A percentile compares a stretch with the other conserved stretches of the same genome.
phyloP scores from a whole-genome alignment of 2,797 vertebrate species.

The Urophycis tenuis region DNA sequence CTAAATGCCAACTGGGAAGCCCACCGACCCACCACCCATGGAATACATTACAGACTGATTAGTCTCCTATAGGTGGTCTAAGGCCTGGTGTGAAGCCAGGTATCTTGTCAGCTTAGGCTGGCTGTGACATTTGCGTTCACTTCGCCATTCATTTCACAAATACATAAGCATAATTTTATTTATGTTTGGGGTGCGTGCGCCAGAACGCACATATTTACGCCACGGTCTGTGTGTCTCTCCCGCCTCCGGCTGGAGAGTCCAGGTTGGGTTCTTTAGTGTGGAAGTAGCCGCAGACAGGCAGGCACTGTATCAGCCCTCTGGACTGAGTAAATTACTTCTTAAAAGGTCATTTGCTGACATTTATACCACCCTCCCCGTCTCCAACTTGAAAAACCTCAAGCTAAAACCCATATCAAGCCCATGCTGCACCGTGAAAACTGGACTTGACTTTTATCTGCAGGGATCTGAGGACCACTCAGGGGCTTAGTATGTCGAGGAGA shows the following conservation, averaged over 20 bases:
- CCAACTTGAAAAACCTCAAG: conserved; percentile 11
- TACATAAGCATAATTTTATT: background rate
- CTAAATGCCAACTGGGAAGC: background rate
- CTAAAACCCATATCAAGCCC: conserved; percentile 57
- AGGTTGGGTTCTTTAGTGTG: conserved; percentile 26
- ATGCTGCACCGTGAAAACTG: conserved; percentile 46
- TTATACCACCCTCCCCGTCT: conserved; percentile 43
- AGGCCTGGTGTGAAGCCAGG: background rate
- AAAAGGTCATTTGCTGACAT: conserved; percentile 76
- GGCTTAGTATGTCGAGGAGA: background rate
- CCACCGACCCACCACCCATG: background rate
- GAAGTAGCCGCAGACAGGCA: conserved; percentile 38
- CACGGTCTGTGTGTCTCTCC: background rate
- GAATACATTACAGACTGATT: background rate
- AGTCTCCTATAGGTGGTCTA: background rate
- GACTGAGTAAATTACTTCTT: conserved; percentile 62
- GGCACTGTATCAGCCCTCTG: conserved; percentile 42
- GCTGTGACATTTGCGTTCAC: background rate
- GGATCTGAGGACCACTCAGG: conserved; percentile 40
- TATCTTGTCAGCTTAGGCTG: background rate
- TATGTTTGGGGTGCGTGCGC: background rate
- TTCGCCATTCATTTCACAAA: background rate
- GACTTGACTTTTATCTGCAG: conserved; percentile 41
- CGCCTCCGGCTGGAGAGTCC: background rate
- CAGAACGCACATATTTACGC: background rate